Evolutionary conservation across 2,888 invertebrate species (phyloP), one percentile per base, ranked within the genome.

Genomic region (Perithous albicinctus): DNA sequence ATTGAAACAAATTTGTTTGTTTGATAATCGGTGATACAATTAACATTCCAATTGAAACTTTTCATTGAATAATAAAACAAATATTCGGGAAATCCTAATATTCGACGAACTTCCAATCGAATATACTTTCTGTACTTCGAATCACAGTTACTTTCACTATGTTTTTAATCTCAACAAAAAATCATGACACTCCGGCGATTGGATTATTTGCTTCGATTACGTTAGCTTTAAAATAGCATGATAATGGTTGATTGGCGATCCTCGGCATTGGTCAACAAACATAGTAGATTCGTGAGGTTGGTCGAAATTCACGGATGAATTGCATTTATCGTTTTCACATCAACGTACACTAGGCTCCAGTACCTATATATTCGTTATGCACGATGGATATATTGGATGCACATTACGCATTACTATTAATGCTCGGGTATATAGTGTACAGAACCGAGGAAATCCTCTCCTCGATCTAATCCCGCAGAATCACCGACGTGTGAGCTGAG

Each of bases 281-380:
- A 32, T 15, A 32, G 32, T 7, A 35, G 32, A 35, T 32, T 8
- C 59, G 32, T 35, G 59, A 59, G 32, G 15, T 32, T n/a, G 18
- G n/a, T 32, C 12, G 32, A 15, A 46, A 78, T 59, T 78, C 59
- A 59, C 73, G 72, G 59, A 78, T 48, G 78, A 41, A 78, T 78
- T 78, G 72, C 59, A 59, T 59, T 32, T 7, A 35, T 35, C 59
- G 32, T 18, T 73, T 59, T 66, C 59, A 18, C 59, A 66, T 78
- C 72, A 26, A 48, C 59, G 59, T 66, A 26, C 32, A 35, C 8
- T 2, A 2, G 32, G 3, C 29, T 1, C 10, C 32, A 12, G 15
- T 69, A n/a, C 48, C 12, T 59, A 46, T 56, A 26, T 32, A 48
- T 77, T 29, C 56, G 29, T 56, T 29, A 29, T 56, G 29, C 29